Percentiles rank a stretch among this genome's conserved stretches.
These are phyloP conservation scores for Prionailurus bengalensis DNA, from an alignment of 2,113 vertebrate species.

Conservation along the genomic window DNA sequence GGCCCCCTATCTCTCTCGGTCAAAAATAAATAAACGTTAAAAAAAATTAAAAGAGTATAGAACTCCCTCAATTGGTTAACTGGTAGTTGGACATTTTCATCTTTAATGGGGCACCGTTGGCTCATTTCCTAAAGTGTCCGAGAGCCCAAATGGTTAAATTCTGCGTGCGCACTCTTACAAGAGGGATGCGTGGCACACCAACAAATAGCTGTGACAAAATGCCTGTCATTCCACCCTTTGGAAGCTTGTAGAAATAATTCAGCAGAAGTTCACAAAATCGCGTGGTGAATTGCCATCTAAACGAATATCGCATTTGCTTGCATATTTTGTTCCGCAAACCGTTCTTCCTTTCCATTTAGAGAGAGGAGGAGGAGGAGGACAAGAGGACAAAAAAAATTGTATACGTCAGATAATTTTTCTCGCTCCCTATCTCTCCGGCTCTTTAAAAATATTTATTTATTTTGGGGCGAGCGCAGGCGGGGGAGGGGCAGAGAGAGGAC, in stretches of 20 bases:
- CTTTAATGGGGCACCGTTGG: background rate
- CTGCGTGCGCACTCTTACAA: background rate
- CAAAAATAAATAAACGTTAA: no score
- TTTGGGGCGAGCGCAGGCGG: no score
- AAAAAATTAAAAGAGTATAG: background rate
- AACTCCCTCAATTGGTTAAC: constrained; percentile 12
- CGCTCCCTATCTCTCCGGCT: background rate
- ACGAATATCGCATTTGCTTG: constrained; percentile 16
- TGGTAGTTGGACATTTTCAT: background rate
- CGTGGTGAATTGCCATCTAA: constrained; percentile 14
- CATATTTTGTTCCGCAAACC: background rate
- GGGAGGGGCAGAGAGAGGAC: no score
- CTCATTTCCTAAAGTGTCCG: background rate
- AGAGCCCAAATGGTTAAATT: constrained; percentile 4
- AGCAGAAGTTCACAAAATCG: background rate
- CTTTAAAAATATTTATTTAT: background rate
- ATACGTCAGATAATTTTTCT: background rate
- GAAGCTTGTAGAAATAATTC: constrained; percentile 40
- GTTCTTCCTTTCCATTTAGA: background rate
- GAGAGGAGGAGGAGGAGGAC: background rate
- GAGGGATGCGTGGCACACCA: background rate
- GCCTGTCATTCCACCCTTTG: background rate
- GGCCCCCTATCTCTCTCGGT: no score
- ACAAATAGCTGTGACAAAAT: background rate
- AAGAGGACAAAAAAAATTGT: background rate